A percentile compares a stretch with the other conserved stretches of the same genome.
Conservation (phyloP, 1,140 invertebrate genomes). For the Bombus balteatus region DNA sequence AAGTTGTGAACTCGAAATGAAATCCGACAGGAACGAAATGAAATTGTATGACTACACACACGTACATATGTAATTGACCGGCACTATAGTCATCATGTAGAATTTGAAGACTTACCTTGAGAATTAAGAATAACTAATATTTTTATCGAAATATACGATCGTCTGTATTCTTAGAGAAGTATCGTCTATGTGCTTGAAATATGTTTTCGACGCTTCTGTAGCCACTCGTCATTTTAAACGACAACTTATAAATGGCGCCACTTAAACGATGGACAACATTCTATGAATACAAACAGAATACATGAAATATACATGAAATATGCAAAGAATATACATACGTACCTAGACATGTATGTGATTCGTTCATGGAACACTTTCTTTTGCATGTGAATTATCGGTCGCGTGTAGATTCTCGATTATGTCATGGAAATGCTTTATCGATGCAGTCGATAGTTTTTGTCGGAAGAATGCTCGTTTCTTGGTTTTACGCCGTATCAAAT, state of each 20-base stretch:
- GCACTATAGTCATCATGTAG: not conserved
- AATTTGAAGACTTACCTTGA: no score
- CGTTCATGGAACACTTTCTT: not conserved
- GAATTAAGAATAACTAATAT: no score
- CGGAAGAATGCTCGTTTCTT: not conserved
- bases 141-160: no score
- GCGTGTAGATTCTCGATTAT: slow-evolving; percentile 28
- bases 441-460: not conserved
- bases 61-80: not conserved
- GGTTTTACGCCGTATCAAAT: not conserved
- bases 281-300: not conserved
- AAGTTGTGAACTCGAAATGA: slow-evolving; percentile 11
- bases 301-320: no score
- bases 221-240: not conserved
- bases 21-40: not conserved
- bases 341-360: not conserved
- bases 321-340: not conserved
- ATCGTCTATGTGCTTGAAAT: no score
- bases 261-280: no score
- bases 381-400: not conserved
- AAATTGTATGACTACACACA: not conserved
- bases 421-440: not conserved
- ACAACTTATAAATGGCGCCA: not conserved
- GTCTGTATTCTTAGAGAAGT: no score
- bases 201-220: no score